These are phyloP conservation scores for Psammodynastes pulverulentus DNA, from an alignment of 2,113 vertebrate genomes.

Conservation along the genomic window DNA sequence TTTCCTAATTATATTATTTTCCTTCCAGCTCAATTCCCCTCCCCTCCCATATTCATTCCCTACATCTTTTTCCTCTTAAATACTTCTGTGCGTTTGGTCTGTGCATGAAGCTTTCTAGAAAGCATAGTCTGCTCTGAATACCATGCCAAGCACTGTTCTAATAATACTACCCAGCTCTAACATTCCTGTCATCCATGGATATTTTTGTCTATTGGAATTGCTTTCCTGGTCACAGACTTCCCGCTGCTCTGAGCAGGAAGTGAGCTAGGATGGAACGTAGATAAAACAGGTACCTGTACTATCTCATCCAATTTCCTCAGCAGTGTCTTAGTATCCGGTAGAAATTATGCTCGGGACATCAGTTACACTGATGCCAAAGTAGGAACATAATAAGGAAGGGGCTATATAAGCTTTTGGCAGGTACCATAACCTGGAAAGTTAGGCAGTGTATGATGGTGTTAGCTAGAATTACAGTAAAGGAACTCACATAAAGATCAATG, in stretches of 20 bases:
- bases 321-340: neutral
- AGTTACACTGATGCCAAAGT: neutral
- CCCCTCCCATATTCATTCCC: neutral
- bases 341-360: neutral
- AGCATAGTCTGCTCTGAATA: neutral
- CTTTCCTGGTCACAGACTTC: slow-evolving; percentile 3
- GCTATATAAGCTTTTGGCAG: neutral
- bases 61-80: neutral
- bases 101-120: slow-evolving; percentile 12
- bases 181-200: slow-evolving; percentile 14
- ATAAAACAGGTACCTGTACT: neutral
- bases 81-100: neutral
- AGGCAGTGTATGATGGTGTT: neutral
- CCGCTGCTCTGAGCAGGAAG: neutral
- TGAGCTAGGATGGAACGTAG: slow-evolving; percentile 1
- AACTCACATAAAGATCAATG: neutral
- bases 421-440: neutral
- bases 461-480: neutral
- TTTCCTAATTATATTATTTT: neutral
- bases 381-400: neutral
- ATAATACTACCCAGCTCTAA: slow-evolving; percentile 6
- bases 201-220: slow-evolving; percentile 11
- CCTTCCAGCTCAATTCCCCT: neutral
- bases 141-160: slow-evolving; percentile 10
- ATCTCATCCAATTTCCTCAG: neutral